These are phyloP conservation scores for Nycticorax nycticorax DNA, from an alignment of 2,113 vertebrate species.

Conservation along the genomic window DNA sequence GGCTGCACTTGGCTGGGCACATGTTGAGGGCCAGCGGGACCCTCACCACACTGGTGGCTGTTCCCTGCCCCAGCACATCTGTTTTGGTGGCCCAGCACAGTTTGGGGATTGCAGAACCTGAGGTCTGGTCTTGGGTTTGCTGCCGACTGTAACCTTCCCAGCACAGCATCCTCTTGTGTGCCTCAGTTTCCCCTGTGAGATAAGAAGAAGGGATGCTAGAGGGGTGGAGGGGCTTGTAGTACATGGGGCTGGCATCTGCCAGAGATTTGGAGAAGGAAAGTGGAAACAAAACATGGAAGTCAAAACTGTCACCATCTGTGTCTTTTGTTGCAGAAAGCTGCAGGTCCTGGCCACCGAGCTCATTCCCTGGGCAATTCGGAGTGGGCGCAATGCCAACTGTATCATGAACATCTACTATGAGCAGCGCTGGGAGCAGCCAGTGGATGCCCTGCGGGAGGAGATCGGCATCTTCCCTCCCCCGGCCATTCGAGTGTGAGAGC, in stretches of 20 bases:
- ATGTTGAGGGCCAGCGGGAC: background rate
- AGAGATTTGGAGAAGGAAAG: background rate
- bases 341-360: conserved; percentile 77
- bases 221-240: background rate
- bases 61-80: background rate
- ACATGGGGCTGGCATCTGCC: background rate
- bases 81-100: background rate
- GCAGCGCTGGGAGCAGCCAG: conserved; percentile 88
- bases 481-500: background rate
- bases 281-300: background rate
- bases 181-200: background rate
- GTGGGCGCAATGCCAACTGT: conserved; percentile 76
- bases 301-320: background rate
- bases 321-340: conserved; percentile 73
- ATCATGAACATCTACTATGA: conserved; percentile 90
- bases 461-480: conserved; percentile 86
- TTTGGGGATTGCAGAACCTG: background rate
- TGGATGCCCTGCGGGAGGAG: conserved; percentile 83
- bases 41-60: accelerated
- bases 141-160: background rate
- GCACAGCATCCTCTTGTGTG: background rate
- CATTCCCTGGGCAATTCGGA: conserved; percentile 88
- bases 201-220: background rate
- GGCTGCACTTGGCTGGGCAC: background rate
- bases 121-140: background rate